Evolutionary conservation across 2,113 vertebrate species (phyloP).

Genomic region (Pimephales promelas): DNA sequence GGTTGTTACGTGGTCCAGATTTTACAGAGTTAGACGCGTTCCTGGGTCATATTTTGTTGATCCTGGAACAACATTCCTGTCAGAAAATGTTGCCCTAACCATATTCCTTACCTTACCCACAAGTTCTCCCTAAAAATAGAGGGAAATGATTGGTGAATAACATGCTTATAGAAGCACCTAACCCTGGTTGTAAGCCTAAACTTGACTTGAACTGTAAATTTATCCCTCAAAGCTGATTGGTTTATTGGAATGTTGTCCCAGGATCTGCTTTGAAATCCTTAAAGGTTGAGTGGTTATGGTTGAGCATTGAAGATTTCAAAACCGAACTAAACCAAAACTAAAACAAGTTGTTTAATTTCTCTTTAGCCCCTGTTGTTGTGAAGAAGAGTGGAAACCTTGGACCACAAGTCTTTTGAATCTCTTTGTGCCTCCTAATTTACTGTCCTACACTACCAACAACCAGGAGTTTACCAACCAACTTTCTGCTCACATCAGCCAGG

Average conservation of each 20-base stretch:
- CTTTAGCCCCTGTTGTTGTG: conserved; percentile 64
- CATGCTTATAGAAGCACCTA: too few relatives aligned
- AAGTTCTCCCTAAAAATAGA: too few relatives aligned
- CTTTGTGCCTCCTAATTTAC: conserved; percentile 81
- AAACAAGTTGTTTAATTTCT: conserved; percentile 6
- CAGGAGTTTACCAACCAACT: conserved; percentile 85
- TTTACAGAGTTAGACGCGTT: too few relatives aligned
- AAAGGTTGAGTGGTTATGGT: not conserved
- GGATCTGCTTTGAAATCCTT: not conserved
- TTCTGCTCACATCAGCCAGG: conserved; percentile 76
- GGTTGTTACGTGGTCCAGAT: not conserved
- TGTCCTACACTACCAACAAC: conserved; percentile 80
- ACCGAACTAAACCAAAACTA: not conserved
- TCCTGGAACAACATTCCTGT: too few relatives aligned
- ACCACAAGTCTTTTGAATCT: conserved; percentile 70
- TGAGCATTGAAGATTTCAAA: not conserved
- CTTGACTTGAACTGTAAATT: too few relatives aligned
- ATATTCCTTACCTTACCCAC: too few relatives aligned
- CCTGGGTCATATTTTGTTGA: too few relatives aligned
- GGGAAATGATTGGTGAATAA: too few relatives aligned
- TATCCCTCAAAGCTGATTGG: too few relatives aligned
- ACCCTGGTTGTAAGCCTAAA: too few relatives aligned
- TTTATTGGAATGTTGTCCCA: too few relatives aligned
- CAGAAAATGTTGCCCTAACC: too few relatives aligned
- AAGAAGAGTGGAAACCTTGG: conserved; percentile 69